A percentile compares a stretch with the other conserved stretches of the same genome.
Evolutionary conservation across 2,888 invertebrate species (phyloP).

Genomic region (Chorisops tibialis): DNA sequence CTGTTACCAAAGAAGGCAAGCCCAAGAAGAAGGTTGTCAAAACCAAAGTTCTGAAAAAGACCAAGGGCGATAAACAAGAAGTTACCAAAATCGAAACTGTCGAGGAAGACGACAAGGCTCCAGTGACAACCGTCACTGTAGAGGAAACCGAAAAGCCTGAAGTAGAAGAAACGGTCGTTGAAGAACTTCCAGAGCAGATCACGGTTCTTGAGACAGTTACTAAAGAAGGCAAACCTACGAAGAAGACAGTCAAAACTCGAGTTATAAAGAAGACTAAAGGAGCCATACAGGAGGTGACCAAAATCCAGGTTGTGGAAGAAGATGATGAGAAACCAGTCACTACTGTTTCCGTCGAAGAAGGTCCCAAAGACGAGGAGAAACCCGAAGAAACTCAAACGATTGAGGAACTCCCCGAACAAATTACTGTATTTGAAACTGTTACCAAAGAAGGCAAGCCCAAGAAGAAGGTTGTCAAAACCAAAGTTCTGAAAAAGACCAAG

Average conservation of each 20-base stretch:
- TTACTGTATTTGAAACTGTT: conserved; percentile 38
- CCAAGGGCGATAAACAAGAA: conserved; percentile 38
- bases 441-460: conserved; percentile 37
- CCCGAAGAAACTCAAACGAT: conserved; percentile 37
- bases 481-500: conserved; percentile 28
- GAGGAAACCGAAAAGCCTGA: conserved; percentile 32
- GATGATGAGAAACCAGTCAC: conserved; percentile 42
- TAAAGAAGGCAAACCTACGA: conserved; percentile 37
- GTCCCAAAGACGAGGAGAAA: conserved; percentile 27
- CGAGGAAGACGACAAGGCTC: conserved; percentile 43
- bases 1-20: conserved; percentile 45
- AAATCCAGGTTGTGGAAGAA: conserved; percentile 43
- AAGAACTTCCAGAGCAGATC: conserved; percentile 39
- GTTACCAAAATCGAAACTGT: conserved; percentile 41
- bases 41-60: conserved; percentile 34
- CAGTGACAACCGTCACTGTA: conserved; percentile 41
- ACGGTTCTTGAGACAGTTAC: conserved; percentile 46
- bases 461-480: conserved; percentile 36
- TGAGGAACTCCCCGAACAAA: conserved; percentile 47
- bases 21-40: conserved; percentile 42
- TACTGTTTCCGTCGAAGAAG: conserved; percentile 35
- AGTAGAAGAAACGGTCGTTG: conserved; percentile 25
- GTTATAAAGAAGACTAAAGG: conserved; percentile 44
- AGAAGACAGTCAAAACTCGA: conserved; percentile 43
- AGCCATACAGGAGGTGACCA: conserved; percentile 42